Evolutionary conservation across 2,797 vertebrate species (phyloP).

Genomic region (Epinephelus awoara): DNA sequence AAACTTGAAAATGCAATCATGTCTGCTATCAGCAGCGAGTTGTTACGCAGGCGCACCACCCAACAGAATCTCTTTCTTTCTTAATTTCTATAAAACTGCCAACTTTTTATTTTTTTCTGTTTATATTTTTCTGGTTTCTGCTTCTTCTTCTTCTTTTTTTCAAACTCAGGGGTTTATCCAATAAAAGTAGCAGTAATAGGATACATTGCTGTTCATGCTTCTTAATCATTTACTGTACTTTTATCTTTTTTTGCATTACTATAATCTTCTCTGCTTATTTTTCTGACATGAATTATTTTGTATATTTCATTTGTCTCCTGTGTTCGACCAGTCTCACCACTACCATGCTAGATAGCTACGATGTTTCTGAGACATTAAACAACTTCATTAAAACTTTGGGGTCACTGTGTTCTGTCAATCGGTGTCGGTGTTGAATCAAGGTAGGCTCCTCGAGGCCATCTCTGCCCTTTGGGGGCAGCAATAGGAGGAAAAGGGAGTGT

Average conservation of each 20-base stretch:
- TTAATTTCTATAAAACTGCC: constrained; percentile 81
- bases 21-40: constrained; percentile 67
- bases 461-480: neutral
- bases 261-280: constrained; percentile 73
- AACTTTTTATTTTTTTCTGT: constrained; percentile 74
- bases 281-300: constrained; percentile 78
- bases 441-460: neutral
- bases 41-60: constrained; percentile 63
- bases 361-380: constrained; percentile 83
- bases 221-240: constrained; percentile 75
- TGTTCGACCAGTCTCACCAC: constrained; percentile 72
- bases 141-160: constrained; percentile 69
- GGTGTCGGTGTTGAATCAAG: neutral
- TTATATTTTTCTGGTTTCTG: constrained; percentile 72
- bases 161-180: constrained; percentile 84
- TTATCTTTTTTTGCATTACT: constrained; percentile 66
- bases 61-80: constrained; percentile 67
- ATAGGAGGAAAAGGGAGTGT: neutral
- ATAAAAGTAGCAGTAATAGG: constrained; percentile 78
- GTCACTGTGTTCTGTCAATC: constrained; percentile 31
- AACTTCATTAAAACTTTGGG: constrained; percentile 70
- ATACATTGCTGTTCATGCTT: constrained; percentile 74
- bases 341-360: constrained; percentile 69
- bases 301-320: constrained; percentile 76
- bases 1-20: constrained; percentile 83